Conservation (phyloP, 2,888 invertebrate genomes). For the Oxytorus armatus region DNA sequence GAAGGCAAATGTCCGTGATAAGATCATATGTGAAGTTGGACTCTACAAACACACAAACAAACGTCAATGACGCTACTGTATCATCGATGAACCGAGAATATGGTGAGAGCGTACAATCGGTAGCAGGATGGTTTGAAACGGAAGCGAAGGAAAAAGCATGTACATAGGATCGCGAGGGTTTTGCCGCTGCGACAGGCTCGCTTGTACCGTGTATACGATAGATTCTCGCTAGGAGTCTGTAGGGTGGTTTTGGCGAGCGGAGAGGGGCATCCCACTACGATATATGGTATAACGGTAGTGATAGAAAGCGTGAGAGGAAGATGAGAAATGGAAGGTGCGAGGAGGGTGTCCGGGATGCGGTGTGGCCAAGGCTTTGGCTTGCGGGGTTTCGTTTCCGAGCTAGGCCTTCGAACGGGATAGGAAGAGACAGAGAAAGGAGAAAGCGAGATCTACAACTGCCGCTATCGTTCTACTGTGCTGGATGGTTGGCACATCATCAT, state of each 20-base stretch:
- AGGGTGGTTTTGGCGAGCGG: neutral
- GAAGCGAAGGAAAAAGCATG: conserved; percentile 25
- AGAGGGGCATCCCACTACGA: neutral
- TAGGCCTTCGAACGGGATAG: conserved; percentile 28
- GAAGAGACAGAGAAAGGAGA: conserved; percentile 25
- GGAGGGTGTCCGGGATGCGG: conserved; percentile 68
- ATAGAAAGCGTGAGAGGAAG: conserved; percentile 76
- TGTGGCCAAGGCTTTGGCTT: conserved; percentile 68
- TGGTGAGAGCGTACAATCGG: conserved; percentile 57
- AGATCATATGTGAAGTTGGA: neutral
- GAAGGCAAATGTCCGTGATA: conserved; percentile 28
- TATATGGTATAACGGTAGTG: conserved; percentile 62
- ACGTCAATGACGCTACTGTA: conserved; percentile 54
- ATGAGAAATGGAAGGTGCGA: conserved; percentile 78
- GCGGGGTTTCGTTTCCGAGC: conserved; percentile 54
- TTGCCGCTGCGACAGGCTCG: neutral
- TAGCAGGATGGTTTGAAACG: conserved; percentile 34
- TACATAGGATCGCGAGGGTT: neutral
- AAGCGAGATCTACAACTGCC: conserved; percentile 40
- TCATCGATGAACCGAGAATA: conserved; percentile 67
- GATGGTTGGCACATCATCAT: conserved; percentile 92
- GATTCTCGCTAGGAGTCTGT: conserved; percentile 32
- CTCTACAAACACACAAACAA: conserved; percentile 24
- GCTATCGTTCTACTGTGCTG: conserved; percentile 84
- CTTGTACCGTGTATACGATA: conserved; percentile 25